Base-by-base conservation (phyloP, 1,140 invertebrate genomes). In the Chymomyza costata region DNA sequence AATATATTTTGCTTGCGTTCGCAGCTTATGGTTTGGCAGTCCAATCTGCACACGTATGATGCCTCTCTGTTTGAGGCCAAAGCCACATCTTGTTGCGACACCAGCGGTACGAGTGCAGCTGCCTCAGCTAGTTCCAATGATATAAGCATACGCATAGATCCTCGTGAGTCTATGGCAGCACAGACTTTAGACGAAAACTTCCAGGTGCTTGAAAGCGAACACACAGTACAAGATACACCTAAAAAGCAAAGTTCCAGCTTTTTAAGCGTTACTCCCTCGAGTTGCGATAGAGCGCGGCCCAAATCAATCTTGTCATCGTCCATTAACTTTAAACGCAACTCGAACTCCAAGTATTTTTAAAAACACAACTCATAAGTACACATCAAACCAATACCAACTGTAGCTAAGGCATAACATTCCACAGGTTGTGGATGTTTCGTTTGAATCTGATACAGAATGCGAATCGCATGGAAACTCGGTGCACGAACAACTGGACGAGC, bases 21-120 rank as follows among this genome's bases (percentile, higher is more conserved):
- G 5, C 21, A 85, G 83, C 70, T 89, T 6, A 61, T 88, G 7
- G 78, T 88, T 6, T 89, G 88, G 88, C 86, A 88, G 65, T 86
- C 87, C 1, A 89, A 89, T 59, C 86, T 89, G 48, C 86, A 88
- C 58, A 86, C 81, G 2, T 83, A 78, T 37, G 78, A 84, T 45
- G 54, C 74, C 5, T 28, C 62, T 0, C 59, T 69, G 48, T 82
- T 80, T 18, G 73, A 82, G 8, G 54, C 68, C 34, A 78, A 68
- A 32, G 55, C 53, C 2, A 48, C 71, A 2, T 67, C 71, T 7
- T 28, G 50, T 11, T 56, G 63, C 37, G 63, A 70, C 19, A 57
- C 38, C 7, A 73, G 68, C 10, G 40, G 8, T 10, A 44, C 34
- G 16, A 49, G 47, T 6, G 15, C 48, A 1, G 41, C 6, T 10